phyloP scores from a whole-genome alignment of 1,140 invertebrate species.

The Zaprionus capensis region DNA sequence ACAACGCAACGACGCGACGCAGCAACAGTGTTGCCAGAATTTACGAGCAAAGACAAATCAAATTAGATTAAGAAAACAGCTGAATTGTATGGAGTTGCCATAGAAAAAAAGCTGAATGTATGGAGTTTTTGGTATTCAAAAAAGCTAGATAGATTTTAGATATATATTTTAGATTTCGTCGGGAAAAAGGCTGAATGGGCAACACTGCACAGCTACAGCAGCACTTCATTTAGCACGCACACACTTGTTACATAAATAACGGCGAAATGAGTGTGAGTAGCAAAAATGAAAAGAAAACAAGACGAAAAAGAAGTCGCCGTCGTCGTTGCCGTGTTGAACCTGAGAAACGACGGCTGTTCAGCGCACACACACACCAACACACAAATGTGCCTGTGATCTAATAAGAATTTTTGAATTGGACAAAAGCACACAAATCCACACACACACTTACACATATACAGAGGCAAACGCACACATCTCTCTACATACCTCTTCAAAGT shows the following conservation, averaged over 20 bases:
- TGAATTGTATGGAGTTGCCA: too few relatives aligned
- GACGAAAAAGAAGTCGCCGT: slow-evolving; percentile 63
- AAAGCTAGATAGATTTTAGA: too few relatives aligned
- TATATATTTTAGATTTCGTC: too few relatives aligned
- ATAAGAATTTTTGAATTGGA: slow-evolving; percentile 9
- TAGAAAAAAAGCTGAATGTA: too few relatives aligned
- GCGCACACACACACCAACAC: slow-evolving; percentile 11
- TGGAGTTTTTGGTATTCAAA: too few relatives aligned
- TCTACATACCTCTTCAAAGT: slow-evolving; percentile 66
- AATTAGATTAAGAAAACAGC: too few relatives aligned
- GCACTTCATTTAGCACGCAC: slow-evolving; percentile 73
- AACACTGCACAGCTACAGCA: neutral
- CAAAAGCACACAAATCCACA: slow-evolving; percentile 27
- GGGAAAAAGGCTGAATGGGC: too few relatives aligned
- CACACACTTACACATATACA: slow-evolving; percentile 27
- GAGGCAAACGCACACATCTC: slow-evolving; percentile 17
- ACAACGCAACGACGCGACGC: slow-evolving; percentile 3
- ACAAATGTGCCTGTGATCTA: slow-evolving; percentile 10
- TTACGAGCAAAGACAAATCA: too few relatives aligned
- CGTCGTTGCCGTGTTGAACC: slow-evolving; percentile 53
- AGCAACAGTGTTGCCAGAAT: neutral
- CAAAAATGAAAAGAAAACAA: slow-evolving; percentile 53
- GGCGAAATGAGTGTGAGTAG: slow-evolving; percentile 72
- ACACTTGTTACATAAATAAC: slow-evolving; percentile 82
- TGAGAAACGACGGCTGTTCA: slow-evolving; percentile 48